Percentiles rank a stretch among this genome's conserved stretches.
Evolutionary conservation across 2,797 vertebrate species (phyloP).

Genomic region (Enteromius paludinosus): DNA sequence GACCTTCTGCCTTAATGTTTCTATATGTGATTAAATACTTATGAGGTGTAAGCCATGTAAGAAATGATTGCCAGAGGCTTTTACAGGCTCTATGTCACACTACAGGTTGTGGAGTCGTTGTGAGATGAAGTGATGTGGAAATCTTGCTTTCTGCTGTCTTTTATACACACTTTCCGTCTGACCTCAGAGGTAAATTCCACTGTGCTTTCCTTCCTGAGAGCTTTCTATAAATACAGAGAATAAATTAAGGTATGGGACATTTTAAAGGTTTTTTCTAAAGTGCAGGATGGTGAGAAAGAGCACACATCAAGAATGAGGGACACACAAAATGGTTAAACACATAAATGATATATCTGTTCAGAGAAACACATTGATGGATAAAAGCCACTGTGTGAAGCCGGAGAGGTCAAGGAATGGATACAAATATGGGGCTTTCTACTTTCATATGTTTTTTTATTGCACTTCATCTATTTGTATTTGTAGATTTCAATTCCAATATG

Average conservation of each 20-base stretch:
- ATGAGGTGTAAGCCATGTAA: constrained; percentile 19
- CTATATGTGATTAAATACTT: constrained; percentile 32
- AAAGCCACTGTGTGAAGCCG: not conserved
- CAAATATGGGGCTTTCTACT: no score
- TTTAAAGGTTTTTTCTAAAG: constrained; percentile 27
- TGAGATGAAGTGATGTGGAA: constrained; percentile 24
- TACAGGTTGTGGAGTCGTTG: constrained; percentile 16
- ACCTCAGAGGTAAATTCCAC: constrained; percentile 23
- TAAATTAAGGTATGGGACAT: constrained; percentile 31
- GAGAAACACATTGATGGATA: constrained; percentile 1
- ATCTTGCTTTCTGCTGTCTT: constrained; percentile 33
- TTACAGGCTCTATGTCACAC: constrained; percentile 24
- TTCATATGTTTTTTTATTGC: not conserved
- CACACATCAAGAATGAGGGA: constrained; percentile 13
- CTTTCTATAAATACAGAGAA: constrained; percentile 56
- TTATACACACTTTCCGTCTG: constrained; percentile 31
- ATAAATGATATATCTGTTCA: constrained; percentile 40
- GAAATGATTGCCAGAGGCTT: constrained; percentile 22
- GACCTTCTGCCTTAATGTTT: constrained; percentile 17
- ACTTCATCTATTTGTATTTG: not conserved
- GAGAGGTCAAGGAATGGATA: no score
- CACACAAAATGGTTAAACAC: constrained; percentile 30
- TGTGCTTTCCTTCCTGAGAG: constrained; percentile 41
- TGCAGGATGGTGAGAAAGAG: constrained; percentile 35
- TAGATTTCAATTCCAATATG: not conserved